Base-by-base conservation (phyloP, 2,797 vertebrate species). In the Sternarchorhynchus goeldii region DNA sequence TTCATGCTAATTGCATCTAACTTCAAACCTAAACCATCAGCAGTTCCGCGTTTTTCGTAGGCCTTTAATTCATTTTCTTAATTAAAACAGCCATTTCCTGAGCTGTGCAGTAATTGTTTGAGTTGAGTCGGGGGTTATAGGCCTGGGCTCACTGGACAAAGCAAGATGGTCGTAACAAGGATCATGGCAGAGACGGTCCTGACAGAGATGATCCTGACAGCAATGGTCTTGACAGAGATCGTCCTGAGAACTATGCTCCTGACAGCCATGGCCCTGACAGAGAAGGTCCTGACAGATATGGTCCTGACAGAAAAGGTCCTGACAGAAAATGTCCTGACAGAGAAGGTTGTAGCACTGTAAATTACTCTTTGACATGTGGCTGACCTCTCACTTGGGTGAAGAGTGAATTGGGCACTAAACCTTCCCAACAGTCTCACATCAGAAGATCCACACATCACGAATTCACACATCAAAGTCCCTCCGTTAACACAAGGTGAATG, bases 351-450 rank as follows among this genome's bases (percentile, higher is more conserved):
- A 25, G 25, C 25, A 25, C 25, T 25, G 25, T 25, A 25, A 25
- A 25, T 25, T 25, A 25, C 25, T 25, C 25, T 25, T 25, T 25
- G 25, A 82, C 78, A 86, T 82, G 84, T 63, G 32, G 78, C 25
- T 74, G 82, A 87, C 86, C 75, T 85, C 86, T 84, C 83, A 75
- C 88, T 85, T 85, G 87, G 80, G 79, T 67, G 74, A n/a, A 25
- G 81, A 14, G 56, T 88, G 20, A 89, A 91, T 89, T 90, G 85
- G 80, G 76, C 77, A 80, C 83, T 89, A 87, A 71, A 16, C 50
- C 89, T 79, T 65, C 68, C 89, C 86, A 88, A 77, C 72, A 75
- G 85, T 82, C 77, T 83, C 83, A 83, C 88, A 89, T 92, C 91
- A 92, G 85, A 87, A 80, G 79, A 85, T 88, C 88, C 87, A 85